Evolutionary conservation across 2,113 vertebrate genomes (phyloP).

Genomic region (Podocnemis expansa): DNA sequence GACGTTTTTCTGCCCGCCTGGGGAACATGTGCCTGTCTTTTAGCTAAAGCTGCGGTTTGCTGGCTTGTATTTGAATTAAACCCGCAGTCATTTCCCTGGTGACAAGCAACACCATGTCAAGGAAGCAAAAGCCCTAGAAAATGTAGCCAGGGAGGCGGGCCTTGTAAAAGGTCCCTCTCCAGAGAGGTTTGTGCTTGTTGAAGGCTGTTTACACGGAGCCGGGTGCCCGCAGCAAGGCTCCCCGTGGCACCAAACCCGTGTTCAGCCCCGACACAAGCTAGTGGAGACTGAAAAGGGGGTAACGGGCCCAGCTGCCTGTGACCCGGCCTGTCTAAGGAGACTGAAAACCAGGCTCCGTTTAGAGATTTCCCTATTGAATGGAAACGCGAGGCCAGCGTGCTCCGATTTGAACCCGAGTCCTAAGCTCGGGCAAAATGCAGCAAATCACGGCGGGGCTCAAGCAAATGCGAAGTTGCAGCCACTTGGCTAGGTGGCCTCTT

Average conservation of each 20-base stretch:
- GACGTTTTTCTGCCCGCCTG: background rate
- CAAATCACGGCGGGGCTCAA: background rate
- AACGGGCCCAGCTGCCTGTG: no score
- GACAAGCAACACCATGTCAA: background rate
- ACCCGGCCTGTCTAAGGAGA: slow-evolving; percentile 13
- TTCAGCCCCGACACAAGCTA: no score
- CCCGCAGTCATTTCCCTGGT: background rate
- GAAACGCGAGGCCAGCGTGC: fast-evolving
- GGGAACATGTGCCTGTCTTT: background rate
- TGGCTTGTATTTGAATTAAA: slow-evolving; percentile 7
- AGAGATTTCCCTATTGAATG: background rate
- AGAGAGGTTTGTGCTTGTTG: background rate
- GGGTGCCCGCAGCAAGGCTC: no score
- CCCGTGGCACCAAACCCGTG: no score
- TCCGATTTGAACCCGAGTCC: background rate
- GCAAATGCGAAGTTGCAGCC: fast-evolving
- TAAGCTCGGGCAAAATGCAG: background rate
- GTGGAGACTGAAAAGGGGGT: no score
- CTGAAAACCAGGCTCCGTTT: background rate
- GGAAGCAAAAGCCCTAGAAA: slow-evolving; percentile 24
- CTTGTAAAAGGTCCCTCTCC: background rate
- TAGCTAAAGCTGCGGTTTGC: background rate
- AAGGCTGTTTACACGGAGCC: no score
- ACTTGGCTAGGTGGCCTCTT: background rate
- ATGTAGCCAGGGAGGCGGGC: background rate